phyloP scores from a whole-genome alignment of 1,140 invertebrate genomes.

The Monochamus saltuarius region DNA sequence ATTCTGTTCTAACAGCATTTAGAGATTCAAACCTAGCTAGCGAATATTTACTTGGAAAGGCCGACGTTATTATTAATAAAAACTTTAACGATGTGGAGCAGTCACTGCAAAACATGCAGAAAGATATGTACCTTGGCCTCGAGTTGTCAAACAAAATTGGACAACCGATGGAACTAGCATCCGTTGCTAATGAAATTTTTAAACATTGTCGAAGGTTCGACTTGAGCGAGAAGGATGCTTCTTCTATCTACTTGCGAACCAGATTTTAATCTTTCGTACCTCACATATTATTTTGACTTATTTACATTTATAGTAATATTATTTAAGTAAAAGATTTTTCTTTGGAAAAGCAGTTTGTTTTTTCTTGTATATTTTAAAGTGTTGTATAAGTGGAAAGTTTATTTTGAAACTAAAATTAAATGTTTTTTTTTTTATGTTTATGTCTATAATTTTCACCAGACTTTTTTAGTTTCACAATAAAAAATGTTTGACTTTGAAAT shows the following conservation, averaged over 20 bases:
- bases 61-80: slow-evolving; percentile 73
- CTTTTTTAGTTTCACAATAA: too few species aligned
- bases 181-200: slow-evolving; percentile 92
- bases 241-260: slow-evolving; percentile 86
- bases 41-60: slow-evolving; percentile 82
- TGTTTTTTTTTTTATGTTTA: too few species aligned
- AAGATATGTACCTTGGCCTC: slow-evolving; percentile 85
- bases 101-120: slow-evolving; percentile 90
- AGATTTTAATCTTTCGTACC: slow-evolving; percentile 50
- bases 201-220: slow-evolving; percentile 92
- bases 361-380: too few species aligned
- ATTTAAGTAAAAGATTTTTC: not conserved
- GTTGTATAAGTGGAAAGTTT: too few species aligned
- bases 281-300: not conserved
- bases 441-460: too few species aligned
- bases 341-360: not conserved
- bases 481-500: too few species aligned
- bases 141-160: slow-evolving; percentile 84
- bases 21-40: slow-evolving; percentile 80
- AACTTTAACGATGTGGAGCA: slow-evolving; percentile 73
- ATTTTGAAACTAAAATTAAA: too few species aligned
- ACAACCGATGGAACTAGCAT: slow-evolving; percentile 86
- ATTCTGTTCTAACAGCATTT: slow-evolving; percentile 87
- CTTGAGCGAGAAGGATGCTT: slow-evolving; percentile 90
- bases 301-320: not conserved